Base-by-base conservation (phyloP, 1,140 invertebrate species). In the Xylocopa sonorina region DNA sequence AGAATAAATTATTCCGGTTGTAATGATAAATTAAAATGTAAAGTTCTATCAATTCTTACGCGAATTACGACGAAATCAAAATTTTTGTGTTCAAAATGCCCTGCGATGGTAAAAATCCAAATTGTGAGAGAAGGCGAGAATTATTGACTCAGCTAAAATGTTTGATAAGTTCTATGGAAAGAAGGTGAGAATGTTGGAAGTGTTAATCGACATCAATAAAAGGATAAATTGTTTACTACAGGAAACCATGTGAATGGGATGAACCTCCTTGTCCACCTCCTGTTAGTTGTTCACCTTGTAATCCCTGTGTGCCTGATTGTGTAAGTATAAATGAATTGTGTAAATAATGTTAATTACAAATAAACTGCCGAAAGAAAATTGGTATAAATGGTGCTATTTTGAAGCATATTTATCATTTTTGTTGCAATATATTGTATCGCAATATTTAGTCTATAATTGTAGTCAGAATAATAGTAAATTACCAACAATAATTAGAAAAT, bases 161-260 rank as follows among this genome's bases (percentile, higher is more conserved):
- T 55, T 82, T 92, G n/a, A 87, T 92, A 38, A 89, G 83, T 29
- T 88, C 90, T 12, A 92, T 92, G 91, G 91, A 92, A 46, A 78
- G 68, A 55, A 91, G 87, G 89, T 92, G 86, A 87, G 73, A 68
- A 60, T 48, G 12, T 46, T 68, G 53, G 7, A 34, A n/a, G n/a
- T n/a, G n/a, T 38, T 29, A 7, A 72, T 50, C 16, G 62, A 48
- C 41, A 60, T 57, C 48, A 41, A 10, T 43, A 12, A 53, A 29
- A 60, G 81, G 73, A 74, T 32, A 48, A 48, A 57, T 64, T 27
- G 12, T 62, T 46, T 55, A 16, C 67, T 55, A 12, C 29, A 92
- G 91, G 68, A 92, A 92, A 81, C 90, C 91, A 24, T 92, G 92
- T 60, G 92, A 92, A 68, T 92, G 92, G 92, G 92, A 92, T 51